Evolutionary conservation across 1,140 invertebrate species (phyloP).

Genomic region (Reticulitermes speratus): DNA sequence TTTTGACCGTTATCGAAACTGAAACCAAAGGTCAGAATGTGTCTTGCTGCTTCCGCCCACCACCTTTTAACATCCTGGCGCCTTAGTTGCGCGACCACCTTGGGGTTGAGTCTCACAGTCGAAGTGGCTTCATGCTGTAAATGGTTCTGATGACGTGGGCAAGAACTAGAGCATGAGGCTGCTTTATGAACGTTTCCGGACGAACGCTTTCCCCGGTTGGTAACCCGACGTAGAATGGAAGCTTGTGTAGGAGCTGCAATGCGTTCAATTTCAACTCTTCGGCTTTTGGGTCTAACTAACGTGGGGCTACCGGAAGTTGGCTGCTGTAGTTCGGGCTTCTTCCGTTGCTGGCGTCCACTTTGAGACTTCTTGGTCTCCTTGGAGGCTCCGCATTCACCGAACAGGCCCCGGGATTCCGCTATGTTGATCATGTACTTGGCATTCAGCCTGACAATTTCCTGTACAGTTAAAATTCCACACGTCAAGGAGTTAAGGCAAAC

Average conservation of each 20-base stretch:
- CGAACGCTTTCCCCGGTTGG: constrained; percentile 34
- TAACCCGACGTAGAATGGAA: constrained; percentile 42
- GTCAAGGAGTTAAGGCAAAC: not conserved
- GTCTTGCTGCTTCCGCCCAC: constrained; percentile 43
- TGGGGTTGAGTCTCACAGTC: not conserved
- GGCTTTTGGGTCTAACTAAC: not conserved
- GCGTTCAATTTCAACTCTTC: constrained; percentile 48
- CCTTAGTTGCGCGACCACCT: constrained; percentile 22
- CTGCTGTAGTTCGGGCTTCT: constrained; percentile 20
- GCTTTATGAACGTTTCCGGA: constrained; percentile 38
- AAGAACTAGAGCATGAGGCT: not conserved
- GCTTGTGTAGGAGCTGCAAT: constrained; percentile 54
- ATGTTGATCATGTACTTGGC: constrained; percentile 78
- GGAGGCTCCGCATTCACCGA: constrained; percentile 50
- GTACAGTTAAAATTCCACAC: not conserved
- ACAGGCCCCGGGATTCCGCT: constrained; percentile 71
- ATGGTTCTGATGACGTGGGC: not conserved
- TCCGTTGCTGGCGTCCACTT: constrained; percentile 1
- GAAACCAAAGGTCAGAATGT: not conserved
- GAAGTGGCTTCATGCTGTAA: not conserved
- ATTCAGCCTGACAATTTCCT: constrained; percentile 69
- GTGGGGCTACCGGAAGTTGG: not conserved
- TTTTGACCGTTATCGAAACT: not conserved
- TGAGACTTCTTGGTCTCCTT: constrained; percentile 35
- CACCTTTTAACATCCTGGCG: constrained; percentile 40